Evolutionary conservation across 1,140 invertebrate genomes (phyloP).

Genomic region (Galleria mellonella): DNA sequence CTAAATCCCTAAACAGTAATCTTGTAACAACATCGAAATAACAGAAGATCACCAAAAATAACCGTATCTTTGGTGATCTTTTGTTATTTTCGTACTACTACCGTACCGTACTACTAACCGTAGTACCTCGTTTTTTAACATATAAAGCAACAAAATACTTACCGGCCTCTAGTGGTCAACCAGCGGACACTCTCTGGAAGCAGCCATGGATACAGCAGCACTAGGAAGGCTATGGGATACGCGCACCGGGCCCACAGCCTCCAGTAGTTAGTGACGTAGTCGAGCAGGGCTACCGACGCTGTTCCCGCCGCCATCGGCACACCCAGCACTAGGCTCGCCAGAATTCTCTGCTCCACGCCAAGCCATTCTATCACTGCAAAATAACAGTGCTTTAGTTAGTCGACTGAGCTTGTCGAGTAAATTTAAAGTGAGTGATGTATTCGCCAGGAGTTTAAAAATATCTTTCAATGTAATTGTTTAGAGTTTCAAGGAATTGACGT

Average conservation of each 20-base stretch:
- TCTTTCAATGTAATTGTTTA: too few species aligned
- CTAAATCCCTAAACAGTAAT: too few species aligned
- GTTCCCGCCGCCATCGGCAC: constrained; percentile 81
- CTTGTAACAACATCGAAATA: too few species aligned
- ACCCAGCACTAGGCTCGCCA: constrained; percentile 82
- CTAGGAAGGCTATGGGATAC: constrained; percentile 80
- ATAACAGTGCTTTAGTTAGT: not conserved
- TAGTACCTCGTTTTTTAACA: too few species aligned
- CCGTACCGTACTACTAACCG: too few species aligned
- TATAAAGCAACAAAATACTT: too few species aligned
- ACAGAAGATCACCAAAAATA: too few species aligned
- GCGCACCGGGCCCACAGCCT: constrained; percentile 79
- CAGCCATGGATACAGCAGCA: constrained; percentile 79
- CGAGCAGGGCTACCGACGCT: constrained; percentile 79
- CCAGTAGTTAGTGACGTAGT: constrained; percentile 83
- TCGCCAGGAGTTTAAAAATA: too few species aligned
- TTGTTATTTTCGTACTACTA: too few species aligned
- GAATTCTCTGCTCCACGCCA: constrained; percentile 81
- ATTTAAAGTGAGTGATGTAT: too few species aligned
- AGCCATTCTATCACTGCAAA: constrained; percentile 84
- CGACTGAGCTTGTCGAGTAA: not conserved
- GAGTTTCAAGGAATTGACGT: too few species aligned
- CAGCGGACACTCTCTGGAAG: constrained; percentile 84
- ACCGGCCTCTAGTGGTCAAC: constrained; percentile 79
- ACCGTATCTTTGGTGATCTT: too few species aligned